A percentile compares a stretch with the other conserved stretches of the same genome.
phyloP scores from a whole-genome alignment of 2,797 vertebrate genomes.

The Rhodeus uyekii region DNA sequence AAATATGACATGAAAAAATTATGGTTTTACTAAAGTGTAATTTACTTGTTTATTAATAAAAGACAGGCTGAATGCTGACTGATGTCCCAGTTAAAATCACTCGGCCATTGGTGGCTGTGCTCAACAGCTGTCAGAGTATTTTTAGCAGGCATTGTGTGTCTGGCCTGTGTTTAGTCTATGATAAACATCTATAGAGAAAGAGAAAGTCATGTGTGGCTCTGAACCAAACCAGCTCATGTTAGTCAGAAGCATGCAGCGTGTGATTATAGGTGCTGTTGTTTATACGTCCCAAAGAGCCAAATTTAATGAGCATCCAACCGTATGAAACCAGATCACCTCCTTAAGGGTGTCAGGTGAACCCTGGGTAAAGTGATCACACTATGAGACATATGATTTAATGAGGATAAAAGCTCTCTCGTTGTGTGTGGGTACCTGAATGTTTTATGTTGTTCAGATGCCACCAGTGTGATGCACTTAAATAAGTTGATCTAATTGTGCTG shows the following conservation, averaged over 20 bases:
- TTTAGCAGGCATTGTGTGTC: conserved; percentile 67
- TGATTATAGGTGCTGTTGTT: not conserved
- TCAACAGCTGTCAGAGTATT: conserved; percentile 65
- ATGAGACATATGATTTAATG: conserved; percentile 26
- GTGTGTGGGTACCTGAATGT: conserved; percentile 33
- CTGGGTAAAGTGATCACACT: conserved; percentile 42
- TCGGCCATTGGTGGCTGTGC: conserved; percentile 32
- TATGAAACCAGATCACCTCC: conserved; percentile 31
- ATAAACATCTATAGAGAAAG: conserved; percentile 52
- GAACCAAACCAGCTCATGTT: conserved; percentile 16
- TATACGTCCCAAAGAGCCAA: conserved; percentile 22
- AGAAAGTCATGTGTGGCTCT: not conserved
- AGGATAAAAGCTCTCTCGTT: conserved; percentile 26
- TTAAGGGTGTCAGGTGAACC: conserved; percentile 28
- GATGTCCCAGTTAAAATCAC: conserved; percentile 46
- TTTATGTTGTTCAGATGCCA: not conserved
- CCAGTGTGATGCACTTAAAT: not conserved
- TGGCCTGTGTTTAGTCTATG: conserved; percentile 49
- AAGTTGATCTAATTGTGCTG: not conserved
- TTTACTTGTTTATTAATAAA: conserved; percentile 30
- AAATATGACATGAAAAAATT: not conserved
- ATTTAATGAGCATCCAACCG: conserved; percentile 35
- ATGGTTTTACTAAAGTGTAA: not conserved
- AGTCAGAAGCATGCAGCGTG: not conserved
- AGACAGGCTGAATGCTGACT: conserved; percentile 41